Base-by-base conservation (phyloP, 2,797 vertebrate genomes). In the Sebastes glaucus region DNA sequence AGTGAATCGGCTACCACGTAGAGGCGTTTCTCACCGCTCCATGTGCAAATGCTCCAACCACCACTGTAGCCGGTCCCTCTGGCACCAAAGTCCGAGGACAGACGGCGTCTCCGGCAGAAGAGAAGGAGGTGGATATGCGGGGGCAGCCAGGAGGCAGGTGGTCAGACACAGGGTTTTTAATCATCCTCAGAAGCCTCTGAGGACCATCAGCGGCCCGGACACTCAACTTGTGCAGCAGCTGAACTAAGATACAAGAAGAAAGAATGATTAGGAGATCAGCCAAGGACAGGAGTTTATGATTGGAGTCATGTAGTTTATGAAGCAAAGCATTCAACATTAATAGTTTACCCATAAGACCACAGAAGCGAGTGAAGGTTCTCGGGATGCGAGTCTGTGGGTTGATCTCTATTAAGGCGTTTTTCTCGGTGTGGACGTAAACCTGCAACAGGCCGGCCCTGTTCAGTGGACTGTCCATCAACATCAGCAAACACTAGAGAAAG, bases 351-450 rank as follows among this genome's bases (percentile, higher is more conserved):
- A 99, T 99, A 1, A 99, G 97, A 53, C 99, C 98, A 89, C 97
- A 99, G 87, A 99, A 99, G 23, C 98, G 96, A 71, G 95, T 90
- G 87, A 99, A 99, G 4, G 99, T 99, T 82, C 98, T 96, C 10
- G 99, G 99, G 74, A 99, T 99, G 78, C 98, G 96, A 2, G 99
- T 99, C 85, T 99, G 98, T 1, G 99, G 99, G 86, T 99, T 99
- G 77, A 99, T 96, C 91, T 99, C 98, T 5, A 99, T 98, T 64
- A 99, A 90, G 18, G 97, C 97, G 0, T 99, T 99, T 85, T 97
- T 98, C 93, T 97, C 97, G 0, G 98, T 99, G 73, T 98, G 98
- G 88, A 99, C 94, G 63, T 99, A 99, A 76, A 99, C 98, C 87
- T 99, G 98, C 11, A 99, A 95, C 64, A 99, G 92, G 30, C 98